Conservation (phyloP, 2,797 vertebrate species). For the Numenius phaeopus region DNA sequence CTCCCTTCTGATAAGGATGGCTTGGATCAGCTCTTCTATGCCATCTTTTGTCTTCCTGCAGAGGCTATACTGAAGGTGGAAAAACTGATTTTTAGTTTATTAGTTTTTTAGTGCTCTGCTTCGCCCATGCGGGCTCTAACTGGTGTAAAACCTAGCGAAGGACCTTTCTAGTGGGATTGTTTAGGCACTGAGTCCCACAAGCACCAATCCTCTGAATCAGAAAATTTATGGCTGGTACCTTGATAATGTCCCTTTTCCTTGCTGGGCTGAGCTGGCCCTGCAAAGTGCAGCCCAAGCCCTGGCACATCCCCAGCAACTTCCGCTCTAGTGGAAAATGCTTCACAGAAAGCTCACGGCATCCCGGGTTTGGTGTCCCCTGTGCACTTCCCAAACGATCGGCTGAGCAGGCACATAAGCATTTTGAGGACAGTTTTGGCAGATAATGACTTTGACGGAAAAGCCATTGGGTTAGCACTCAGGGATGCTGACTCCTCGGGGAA, state of each 20-base stretch:
- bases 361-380: neutral
- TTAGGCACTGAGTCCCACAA: neutral
- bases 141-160: neutral
- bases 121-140: neutral
- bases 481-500: neutral
- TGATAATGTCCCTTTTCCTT: no score
- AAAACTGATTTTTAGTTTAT: neutral
- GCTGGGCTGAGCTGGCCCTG: neutral
- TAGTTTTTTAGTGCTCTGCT: neutral
- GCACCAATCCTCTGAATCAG: neutral
- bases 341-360: neutral
- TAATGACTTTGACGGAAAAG: neutral
- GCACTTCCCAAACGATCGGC: rapidly evolving
- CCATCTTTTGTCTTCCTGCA: neutral
- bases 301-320: neutral
- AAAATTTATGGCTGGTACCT: no score
- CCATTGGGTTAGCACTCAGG: neutral
- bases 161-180: neutral
- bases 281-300: neutral
- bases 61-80: neutral
- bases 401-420: neutral
- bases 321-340: neutral
- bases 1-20: neutral
- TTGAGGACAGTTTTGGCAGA: neutral
- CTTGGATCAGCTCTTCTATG: conserved; percentile 17